A percentile compares a stretch with the other conserved stretches of the same genome.
Conservation (phyloP, 2,113 vertebrate genomes). For the Atherinomorus stipes region DNA sequence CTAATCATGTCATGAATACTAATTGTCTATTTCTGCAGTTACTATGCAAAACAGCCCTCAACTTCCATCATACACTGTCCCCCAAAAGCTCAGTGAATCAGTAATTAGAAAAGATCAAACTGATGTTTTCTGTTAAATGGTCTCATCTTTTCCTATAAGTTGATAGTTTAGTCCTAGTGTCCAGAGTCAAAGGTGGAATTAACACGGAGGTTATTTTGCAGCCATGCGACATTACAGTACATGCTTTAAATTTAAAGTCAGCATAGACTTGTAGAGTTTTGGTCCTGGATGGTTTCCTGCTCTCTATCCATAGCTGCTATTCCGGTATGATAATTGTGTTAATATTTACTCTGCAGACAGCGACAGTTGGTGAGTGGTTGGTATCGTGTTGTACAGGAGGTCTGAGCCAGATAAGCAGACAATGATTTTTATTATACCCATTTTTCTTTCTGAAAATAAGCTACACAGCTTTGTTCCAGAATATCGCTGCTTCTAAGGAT, state of each 20-base stretch:
- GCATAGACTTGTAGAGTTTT: conserved; percentile 26
- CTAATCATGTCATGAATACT: conserved; percentile 30
- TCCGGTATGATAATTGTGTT: conserved; percentile 24
- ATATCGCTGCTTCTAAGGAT: background rate
- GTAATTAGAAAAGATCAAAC: conserved; percentile 56
- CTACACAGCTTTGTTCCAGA: conserved; percentile 9
- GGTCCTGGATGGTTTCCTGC: conserved; percentile 46
- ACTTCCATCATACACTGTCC: conserved; percentile 24
- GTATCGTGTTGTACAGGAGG: conserved; percentile 8
- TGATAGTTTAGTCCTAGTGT: conserved; percentile 38
- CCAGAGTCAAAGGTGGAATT: conserved; percentile 46
- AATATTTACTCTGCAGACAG: conserved; percentile 53
- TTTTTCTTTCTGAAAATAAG: background rate
- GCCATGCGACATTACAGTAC: conserved; percentile 12
- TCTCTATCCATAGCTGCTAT: conserved; percentile 44
- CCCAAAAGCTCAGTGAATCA: conserved; percentile 34
- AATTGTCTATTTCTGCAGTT: conserved; percentile 44
- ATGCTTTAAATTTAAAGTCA: conserved; percentile 44
- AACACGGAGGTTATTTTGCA: conserved; percentile 27
- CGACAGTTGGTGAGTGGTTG: conserved; percentile 32
- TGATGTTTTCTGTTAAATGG: conserved; percentile 3
- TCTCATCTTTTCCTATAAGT: conserved; percentile 21
- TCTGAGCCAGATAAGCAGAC: conserved; percentile 34
- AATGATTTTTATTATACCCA: conserved; percentile 11
- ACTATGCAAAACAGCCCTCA: conserved; percentile 51